Base-by-base conservation (phyloP, 1,140 invertebrate species). In the Nasonia vitripennis region DNA sequence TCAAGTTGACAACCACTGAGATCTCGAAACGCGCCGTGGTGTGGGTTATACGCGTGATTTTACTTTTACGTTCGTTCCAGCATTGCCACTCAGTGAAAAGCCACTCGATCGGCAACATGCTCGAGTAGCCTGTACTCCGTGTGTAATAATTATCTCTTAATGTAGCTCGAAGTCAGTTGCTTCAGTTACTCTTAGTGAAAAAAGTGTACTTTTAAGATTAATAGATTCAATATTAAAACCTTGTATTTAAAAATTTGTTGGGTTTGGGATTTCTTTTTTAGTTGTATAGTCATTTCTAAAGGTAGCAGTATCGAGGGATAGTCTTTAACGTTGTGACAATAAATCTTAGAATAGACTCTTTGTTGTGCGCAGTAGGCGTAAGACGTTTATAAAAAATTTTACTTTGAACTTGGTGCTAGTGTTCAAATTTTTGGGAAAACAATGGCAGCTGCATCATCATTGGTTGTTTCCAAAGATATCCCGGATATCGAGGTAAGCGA, bases 401-500 rank as follows among this genome's bases (percentile, higher is more conserved):
- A 45, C 10, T 9, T 45, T 45, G 41, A 10, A 45, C 10, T 45
- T 2, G 41, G 41, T 45, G 10, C 9, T 45, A 9, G 41, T 45
- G 41, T 45, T 10, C 6, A 68, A 51, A 51, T 51, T 71, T 71
- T 9, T 71, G 2, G 81, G 3, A 84, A 27, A 83, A 85, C 68
- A 78, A 90, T 90, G 90, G 78, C 89, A 75, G 31, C 62, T n/a
- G 23, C 93, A 71, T 27, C 7, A 71, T 68, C 37, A 67, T 6
- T 73, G 1, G 62, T 88, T 6, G 70, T 96, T 51, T 96, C 95
- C 89, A 95, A 94, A 90, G 95, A 96, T 88, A 87, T 95, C 51
- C 94, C 95, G 31, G 95, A 96, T 91, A 96, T 96, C 85, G 95
- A 96, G 94, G 95, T 96, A 89, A 94, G 94, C 93, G 62, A 74